A percentile compares a stretch with the other conserved stretches of the same genome.
These are phyloP conservation scores for Linyphia triangularis DNA, from an alignment of 2,888 invertebrate species.

Conservation along the genomic window DNA sequence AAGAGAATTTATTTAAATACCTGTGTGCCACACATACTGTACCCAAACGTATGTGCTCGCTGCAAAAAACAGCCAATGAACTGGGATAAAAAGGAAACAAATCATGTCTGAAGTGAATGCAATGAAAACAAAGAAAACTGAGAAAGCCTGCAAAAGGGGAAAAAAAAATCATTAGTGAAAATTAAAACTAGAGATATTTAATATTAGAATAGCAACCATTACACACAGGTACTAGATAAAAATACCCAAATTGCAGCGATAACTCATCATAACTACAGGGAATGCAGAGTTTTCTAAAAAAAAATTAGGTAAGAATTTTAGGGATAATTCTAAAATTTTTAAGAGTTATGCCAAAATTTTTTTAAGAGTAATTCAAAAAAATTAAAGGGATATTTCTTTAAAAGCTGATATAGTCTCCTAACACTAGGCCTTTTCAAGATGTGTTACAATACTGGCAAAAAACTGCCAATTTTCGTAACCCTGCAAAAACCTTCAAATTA, in stretches of 20 bases:
- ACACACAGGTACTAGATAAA: not conserved
- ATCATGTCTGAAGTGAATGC: constrained; percentile 98
- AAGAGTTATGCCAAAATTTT: too few species aligned
- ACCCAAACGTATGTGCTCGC: constrained; percentile 99
- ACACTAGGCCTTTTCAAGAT: too few species aligned
- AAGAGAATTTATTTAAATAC: constrained; percentile 81
- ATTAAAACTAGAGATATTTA: constrained; percentile 30
- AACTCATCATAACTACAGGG: not conserved
- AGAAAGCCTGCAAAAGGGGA: constrained; percentile 90
- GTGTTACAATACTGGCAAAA: too few species aligned
- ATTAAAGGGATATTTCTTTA: too few species aligned
- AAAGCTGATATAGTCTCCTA: too few species aligned
- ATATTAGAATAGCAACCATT: not conserved
- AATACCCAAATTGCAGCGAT: not conserved
- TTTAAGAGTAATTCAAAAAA: too few species aligned
- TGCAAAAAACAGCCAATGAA: constrained; percentile 97
- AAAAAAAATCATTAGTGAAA: constrained; percentile 4
- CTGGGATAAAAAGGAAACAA: constrained; percentile 99
- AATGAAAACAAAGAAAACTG: constrained; percentile 98
- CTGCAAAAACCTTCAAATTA: too few species aligned
- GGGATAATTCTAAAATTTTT: not conserved
- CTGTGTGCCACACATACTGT: constrained; percentile 98
- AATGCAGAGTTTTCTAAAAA: too few species aligned
- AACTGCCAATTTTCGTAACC: too few species aligned
- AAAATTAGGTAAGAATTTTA: not conserved